Percentiles rank a stretch among this genome's conserved stretches.
phyloP scores from a whole-genome alignment of 2,113 vertebrate species.

The Hemichromis elongatus region DNA sequence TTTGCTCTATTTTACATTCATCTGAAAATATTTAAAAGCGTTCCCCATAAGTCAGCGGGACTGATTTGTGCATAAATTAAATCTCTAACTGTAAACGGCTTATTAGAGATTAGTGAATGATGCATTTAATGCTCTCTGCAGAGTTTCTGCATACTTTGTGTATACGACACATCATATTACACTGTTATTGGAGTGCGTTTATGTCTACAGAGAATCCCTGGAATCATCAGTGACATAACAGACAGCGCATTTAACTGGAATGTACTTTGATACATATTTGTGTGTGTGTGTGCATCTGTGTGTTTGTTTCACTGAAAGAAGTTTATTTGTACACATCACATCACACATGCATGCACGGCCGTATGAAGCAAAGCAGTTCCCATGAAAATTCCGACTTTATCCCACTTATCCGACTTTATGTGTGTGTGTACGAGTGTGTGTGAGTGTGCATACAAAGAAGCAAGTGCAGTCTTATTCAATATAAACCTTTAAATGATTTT shows the following conservation, averaged over 20 bases:
- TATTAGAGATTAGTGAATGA: constrained; percentile 58
- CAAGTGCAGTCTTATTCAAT: not conserved
- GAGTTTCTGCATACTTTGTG: constrained; percentile 24
- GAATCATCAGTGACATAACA: not conserved
- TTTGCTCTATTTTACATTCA: constrained; percentile 40
- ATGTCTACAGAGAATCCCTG: not conserved
- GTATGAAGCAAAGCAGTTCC: constrained; percentile 8
- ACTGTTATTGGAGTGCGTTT: not conserved
- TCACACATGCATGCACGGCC: too few species aligned
- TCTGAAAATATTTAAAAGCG: constrained; percentile 59
- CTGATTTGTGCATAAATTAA: constrained; percentile 55
- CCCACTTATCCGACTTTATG: too few species aligned
- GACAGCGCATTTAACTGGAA: not conserved
- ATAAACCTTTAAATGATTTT: constrained; percentile 9
- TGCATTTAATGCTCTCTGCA: constrained; percentile 29
- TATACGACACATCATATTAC: constrained; percentile 26
- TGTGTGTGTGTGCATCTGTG: not conserved
- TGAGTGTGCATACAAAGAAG: not conserved
- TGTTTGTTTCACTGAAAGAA: too few species aligned
- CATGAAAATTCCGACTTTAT: constrained; percentile 13
- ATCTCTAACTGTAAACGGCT: constrained; percentile 57
- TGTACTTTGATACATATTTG: not conserved
- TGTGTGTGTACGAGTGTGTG: not conserved
- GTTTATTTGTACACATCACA: too few species aligned
- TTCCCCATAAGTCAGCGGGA: constrained; percentile 39